A percentile compares a stretch with the other conserved stretches of the same genome.
These are phyloP conservation scores for Dioctria rufipes DNA, from an alignment of 2,888 invertebrate genomes.

Conservation along the genomic window DNA sequence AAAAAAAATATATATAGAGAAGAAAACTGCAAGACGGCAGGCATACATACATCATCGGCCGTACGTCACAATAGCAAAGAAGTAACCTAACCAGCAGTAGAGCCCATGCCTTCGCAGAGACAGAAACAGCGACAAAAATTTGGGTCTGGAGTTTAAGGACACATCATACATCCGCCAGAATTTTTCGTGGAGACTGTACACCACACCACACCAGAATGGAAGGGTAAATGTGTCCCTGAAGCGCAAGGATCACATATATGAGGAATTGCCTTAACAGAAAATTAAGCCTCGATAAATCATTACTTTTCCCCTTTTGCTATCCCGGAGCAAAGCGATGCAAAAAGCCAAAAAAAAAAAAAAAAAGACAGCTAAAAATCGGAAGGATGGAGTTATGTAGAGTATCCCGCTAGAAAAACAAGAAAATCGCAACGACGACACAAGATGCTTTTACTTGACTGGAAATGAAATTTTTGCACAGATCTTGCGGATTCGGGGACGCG, in stretches of 20 bases:
- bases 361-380: constrained; percentile 5
- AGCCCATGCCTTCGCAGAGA: neutral
- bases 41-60: constrained; percentile 55
- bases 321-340: constrained; percentile 6
- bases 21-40: constrained; percentile 57
- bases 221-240: constrained; percentile 51
- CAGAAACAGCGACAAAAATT: constrained; percentile 44
- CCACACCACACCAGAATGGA: neutral
- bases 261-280: constrained; percentile 56
- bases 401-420: constrained; percentile 24
- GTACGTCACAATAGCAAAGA: constrained; percentile 56
- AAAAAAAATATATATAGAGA: too few species aligned
- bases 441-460: constrained; percentile 41
- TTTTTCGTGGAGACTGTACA: constrained; percentile 36
- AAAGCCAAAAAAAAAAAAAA: too few species aligned
- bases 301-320: constrained; percentile 11
- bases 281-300: constrained; percentile 58
- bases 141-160: constrained; percentile 54
- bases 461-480: constrained; percentile 36
- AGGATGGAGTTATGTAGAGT: neutral
- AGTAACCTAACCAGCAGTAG: constrained; percentile 53
- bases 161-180: constrained; percentile 50
- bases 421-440: constrained; percentile 43
- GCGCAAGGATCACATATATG: constrained; percentile 55
- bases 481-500: constrained; percentile 21